Evolutionary conservation across 2,888 invertebrate species (phyloP).

Genomic region (Frankliniella intonsa): DNA sequence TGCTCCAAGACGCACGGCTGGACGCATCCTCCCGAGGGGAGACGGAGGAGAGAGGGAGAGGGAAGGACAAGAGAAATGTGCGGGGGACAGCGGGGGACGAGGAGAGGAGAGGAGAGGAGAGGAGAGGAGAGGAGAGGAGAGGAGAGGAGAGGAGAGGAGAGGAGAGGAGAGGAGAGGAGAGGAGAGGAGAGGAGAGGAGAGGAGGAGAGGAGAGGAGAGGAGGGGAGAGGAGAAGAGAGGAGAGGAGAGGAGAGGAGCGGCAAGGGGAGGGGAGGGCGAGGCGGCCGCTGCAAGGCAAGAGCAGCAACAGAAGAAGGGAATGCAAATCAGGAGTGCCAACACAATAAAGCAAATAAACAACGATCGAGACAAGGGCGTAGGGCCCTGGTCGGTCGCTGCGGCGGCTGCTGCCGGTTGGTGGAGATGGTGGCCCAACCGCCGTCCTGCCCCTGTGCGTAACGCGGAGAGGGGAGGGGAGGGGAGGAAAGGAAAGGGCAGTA

Average conservation of each 20-base stretch:
- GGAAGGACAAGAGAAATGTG: too few species aligned
- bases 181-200: too few species aligned
- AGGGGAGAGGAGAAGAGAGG: neutral
- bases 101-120: too few species aligned
- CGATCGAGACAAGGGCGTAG: neutral
- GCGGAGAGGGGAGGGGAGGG: neutral
- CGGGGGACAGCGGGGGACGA: too few species aligned
- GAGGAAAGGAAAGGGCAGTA: neutral
- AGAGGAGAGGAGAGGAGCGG: neutral
- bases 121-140: too few species aligned
- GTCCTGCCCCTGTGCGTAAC: neutral
- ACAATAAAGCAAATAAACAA: conserved; percentile 15
- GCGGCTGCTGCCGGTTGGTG: neutral
- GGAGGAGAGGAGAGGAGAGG: neutral
- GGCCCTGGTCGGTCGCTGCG: neutral
- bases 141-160: too few species aligned
- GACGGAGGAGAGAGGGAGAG: too few species aligned
- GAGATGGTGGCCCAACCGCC: too few species aligned
- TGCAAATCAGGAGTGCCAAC: conserved; percentile 14
- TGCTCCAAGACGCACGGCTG: too few species aligned
- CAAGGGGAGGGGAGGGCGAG: neutral
- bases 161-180: too few species aligned
- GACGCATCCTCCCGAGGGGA: too few species aligned
- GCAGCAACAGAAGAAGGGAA: neutral
- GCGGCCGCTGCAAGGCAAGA: too few species aligned